These are phyloP conservation scores for Synanceia verrucosa DNA, from an alignment of 2,797 vertebrate genomes.

Conservation along the genomic window DNA sequence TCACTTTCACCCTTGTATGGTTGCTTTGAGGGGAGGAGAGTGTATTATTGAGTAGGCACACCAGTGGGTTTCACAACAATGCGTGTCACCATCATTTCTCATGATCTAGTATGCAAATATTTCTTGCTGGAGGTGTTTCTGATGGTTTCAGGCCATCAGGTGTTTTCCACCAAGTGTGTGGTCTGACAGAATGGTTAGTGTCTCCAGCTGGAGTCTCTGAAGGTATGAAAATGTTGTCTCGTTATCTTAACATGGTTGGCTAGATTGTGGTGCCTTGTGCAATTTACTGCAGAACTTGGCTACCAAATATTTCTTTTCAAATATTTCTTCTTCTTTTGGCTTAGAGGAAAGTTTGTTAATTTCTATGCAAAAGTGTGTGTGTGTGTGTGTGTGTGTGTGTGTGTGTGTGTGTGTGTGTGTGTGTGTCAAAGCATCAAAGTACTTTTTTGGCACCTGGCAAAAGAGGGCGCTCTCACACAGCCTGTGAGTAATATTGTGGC, in stretches of 20 bases:
- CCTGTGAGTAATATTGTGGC: too few relatives aligned
- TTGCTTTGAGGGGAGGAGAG: conserved; percentile 2
- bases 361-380: too few relatives aligned
- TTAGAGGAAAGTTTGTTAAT: too few relatives aligned
- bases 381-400: too few relatives aligned
- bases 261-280: not conserved
- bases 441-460: too few relatives aligned
- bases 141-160: not conserved
- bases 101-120: conserved; percentile 24
- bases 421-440: too few relatives aligned
- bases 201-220: not conserved
- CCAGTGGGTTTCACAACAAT: conserved; percentile 36
- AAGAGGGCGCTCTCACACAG: too few relatives aligned
- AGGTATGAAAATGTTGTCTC: not conserved
- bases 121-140: not conserved
- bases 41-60: conserved; percentile 2
- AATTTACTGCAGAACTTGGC: too few relatives aligned
- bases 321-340: too few relatives aligned
- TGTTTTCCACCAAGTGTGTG: not conserved
- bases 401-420: too few relatives aligned
- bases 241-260: not conserved
- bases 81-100: not conserved
- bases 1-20: conserved; percentile 11
- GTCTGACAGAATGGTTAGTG: not conserved
- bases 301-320: too few relatives aligned